Base-by-base conservation (phyloP, 1,140 invertebrate species). In the Chironomus tepperi region DNA sequence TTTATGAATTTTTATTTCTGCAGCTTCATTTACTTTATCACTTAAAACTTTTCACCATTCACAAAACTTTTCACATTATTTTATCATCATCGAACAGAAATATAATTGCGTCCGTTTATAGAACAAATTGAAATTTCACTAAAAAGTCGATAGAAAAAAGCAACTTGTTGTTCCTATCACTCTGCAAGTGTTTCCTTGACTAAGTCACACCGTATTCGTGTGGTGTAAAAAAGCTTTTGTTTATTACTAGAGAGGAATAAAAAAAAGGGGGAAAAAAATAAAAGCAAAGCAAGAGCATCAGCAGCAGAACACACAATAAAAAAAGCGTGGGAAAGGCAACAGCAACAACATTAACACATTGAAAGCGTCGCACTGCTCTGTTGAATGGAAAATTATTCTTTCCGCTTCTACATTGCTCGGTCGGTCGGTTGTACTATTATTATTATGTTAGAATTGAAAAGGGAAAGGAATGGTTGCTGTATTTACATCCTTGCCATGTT, bases 81-180 rank as follows among this genome's bases (percentile, higher is more conserved):
- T 34, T 34, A 2, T 34, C 24, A 34, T 34, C 24, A 34, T 34
- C 24, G 5, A 34, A 34, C 24, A 2, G 24, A 34, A 2, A 34
- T 34, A 34, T n/a, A n/a, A n/a, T n/a, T n/a, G n/a, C n/a, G n/a
- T n/a, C n/a, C n/a, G n/a, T n/a, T n/a, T n/a, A n/a, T n/a, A n/a
- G n/a, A n/a, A n/a, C n/a, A n/a, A n/a, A 34, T 34, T 34, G 2
- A 34, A 34, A 2, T 2, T 34, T 34, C 24, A 34, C 24, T 34
- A 34, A 34, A 34, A 34, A 34, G 24, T 34, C 24, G 24, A 34
- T 34, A 34, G 24, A 34, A 34, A 34, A 34, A 57, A 57, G n/a
- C 65, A 18, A 70, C 65, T 70, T 70, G 65, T 70, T 70, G 65
- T 70, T 70, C 65, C 65, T 70, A 70, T 70, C 19, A 18, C 16